Evolutionary conservation across 1,140 invertebrate genomes (phyloP).

Genomic region (Andricus grossulariae): DNA sequence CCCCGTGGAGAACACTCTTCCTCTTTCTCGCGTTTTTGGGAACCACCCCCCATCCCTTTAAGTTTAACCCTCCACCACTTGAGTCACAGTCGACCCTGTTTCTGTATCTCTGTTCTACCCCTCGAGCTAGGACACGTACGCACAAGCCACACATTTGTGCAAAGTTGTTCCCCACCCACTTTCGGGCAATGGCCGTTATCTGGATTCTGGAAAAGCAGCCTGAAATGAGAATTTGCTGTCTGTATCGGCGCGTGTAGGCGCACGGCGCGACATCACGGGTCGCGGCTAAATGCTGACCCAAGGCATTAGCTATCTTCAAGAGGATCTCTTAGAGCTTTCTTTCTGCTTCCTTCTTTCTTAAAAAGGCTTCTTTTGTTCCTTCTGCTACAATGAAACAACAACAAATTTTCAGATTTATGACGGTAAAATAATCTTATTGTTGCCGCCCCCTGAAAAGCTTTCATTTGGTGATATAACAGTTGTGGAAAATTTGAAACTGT

Average conservation of each 20-base stretch:
- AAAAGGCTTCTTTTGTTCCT: background rate
- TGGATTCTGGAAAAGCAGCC: conserved; percentile 54
- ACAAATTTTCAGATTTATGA: background rate
- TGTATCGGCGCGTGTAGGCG: conserved; percentile 44
- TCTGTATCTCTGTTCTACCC: conserved; percentile 16
- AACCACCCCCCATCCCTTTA: conserved; percentile 31
- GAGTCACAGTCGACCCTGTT: conserved; percentile 39
- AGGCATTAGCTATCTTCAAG: conserved; percentile 23
- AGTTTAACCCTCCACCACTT: conserved; percentile 20
- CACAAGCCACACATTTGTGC: conserved; percentile 33
- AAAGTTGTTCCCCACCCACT: conserved; percentile 35
- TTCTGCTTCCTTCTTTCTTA: conserved; percentile 2
- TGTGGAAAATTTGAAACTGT: too few species aligned
- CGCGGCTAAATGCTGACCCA: conserved; percentile 61
- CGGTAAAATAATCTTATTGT: background rate
- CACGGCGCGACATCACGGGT: conserved; percentile 39
- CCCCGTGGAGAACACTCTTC: conserved; percentile 38
- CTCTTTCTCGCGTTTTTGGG: conserved; percentile 37
- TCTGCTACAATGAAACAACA: background rate
- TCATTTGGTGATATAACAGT: too few species aligned
- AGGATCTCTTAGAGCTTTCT: background rate
- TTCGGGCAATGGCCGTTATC: conserved; percentile 65
- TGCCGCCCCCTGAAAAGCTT: background rate
- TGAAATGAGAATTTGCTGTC: conserved; percentile 56
- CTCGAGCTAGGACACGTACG: conserved; percentile 20